A percentile compares a stretch with the other conserved stretches of the same genome.
phyloP scores from a whole-genome alignment of 2,113 vertebrate genomes.

The Ammodytes marinus region DNA sequence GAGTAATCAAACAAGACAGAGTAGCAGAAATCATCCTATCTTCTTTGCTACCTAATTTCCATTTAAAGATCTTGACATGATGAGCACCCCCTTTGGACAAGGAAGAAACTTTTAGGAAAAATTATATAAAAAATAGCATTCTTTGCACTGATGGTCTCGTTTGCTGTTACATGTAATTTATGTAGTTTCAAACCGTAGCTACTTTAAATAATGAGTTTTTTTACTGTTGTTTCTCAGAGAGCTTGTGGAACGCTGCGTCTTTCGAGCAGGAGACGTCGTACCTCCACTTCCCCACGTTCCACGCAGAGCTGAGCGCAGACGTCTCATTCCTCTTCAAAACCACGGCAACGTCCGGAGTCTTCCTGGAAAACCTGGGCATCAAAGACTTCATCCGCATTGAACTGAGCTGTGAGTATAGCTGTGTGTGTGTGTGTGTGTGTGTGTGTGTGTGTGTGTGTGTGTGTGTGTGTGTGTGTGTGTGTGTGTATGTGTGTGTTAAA shows the following conservation, averaged over 20 bases:
- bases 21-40: constrained; percentile 12
- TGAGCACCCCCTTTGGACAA: too few species aligned
- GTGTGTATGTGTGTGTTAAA: too few species aligned
- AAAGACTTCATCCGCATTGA: constrained; percentile 96
- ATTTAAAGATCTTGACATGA: background rate
- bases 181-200: too few species aligned
- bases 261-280: constrained; percentile 94
- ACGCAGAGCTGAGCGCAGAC: constrained; percentile 93
- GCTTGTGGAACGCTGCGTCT: constrained; percentile 95
- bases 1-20: constrained; percentile 14
- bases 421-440: too few species aligned
- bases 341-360: constrained; percentile 90
- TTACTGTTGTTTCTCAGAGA: constrained; percentile 78
- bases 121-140: too few species aligned
- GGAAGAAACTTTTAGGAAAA: too few species aligned
- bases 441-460: too few species aligned
- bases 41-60: constrained; percentile 3
- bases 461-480: too few species aligned
- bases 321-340: constrained; percentile 97
- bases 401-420: constrained; percentile 89
- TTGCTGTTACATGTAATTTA: too few species aligned
- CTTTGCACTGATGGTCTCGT: too few species aligned
- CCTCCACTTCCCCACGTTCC: constrained; percentile 96
- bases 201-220: background rate
- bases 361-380: constrained; percentile 97